A percentile compares a stretch with the other conserved stretches of the same genome.
These are phyloP conservation scores for Brachyptera putata DNA, from an alignment of 2,888 invertebrate genomes.

Conservation along the genomic window DNA sequence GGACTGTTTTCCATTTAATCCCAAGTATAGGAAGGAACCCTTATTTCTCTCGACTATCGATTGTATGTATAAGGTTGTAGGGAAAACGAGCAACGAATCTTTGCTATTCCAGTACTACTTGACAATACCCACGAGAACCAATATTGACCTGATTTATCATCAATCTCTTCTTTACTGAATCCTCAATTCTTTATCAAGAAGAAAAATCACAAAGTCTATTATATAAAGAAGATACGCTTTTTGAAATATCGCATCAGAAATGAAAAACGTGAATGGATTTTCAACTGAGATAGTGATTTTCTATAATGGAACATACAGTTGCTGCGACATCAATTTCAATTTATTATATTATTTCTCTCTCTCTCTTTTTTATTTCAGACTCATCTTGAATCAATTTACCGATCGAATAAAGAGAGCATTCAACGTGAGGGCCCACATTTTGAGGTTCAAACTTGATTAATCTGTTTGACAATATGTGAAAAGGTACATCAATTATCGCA, in stretches of 20 bases:
- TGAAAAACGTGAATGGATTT: constrained; percentile 14
- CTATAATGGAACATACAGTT: neutral
- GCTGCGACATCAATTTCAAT: constrained; percentile 5
- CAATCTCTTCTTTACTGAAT: constrained; percentile 15
- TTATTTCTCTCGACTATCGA: constrained; percentile 8
- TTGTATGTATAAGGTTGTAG: neutral
- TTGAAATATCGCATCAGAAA: constrained; percentile 17
- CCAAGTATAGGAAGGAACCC: neutral
- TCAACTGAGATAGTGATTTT: neutral
- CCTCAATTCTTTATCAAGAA: constrained; percentile 15
- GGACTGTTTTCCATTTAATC: constrained; percentile 19
- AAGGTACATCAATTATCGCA: no score
- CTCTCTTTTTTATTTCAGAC: neutral
- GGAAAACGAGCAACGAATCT: neutral
- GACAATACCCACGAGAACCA: constrained; percentile 22
- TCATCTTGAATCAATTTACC: neutral
- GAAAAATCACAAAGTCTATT: constrained; percentile 9
- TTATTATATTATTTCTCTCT: constrained; percentile 3
- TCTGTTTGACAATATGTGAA: no score
- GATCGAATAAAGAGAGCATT: no score
- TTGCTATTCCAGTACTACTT: neutral
- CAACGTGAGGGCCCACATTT: no score
- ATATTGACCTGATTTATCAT: constrained; percentile 27
- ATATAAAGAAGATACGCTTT: neutral
- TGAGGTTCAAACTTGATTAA: no score